Conservation (phyloP, 2,113 vertebrate genomes). For the Nothobranchius kuhntae region DNA sequence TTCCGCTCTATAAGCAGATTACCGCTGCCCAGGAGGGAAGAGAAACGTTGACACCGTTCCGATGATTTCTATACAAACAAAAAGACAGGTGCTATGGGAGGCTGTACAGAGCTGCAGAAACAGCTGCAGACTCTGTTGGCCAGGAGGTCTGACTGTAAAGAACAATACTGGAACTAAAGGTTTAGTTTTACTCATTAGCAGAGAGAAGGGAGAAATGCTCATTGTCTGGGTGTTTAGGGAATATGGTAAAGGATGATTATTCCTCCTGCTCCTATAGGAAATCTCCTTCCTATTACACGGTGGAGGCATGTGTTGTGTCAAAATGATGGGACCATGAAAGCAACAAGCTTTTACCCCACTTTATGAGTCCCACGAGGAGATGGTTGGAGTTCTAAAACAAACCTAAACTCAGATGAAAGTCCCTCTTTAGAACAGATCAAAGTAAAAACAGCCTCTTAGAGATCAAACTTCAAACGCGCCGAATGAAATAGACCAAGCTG, state of each 20-base stretch:
- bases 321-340: background rate
- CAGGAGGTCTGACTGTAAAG: slow-evolving; percentile 51
- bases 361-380: background rate
- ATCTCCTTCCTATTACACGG: background rate
- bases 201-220: slow-evolving; percentile 36
- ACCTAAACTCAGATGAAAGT: background rate
- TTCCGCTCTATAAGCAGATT: slow-evolving; percentile 37
- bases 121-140: slow-evolving; percentile 14
- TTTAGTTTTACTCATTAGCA: slow-evolving; percentile 56
- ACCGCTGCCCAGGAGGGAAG: slow-evolving; percentile 13
- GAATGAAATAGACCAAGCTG: too few relatives aligned
- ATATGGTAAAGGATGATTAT: slow-evolving; percentile 32
- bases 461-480: too few relatives aligned
- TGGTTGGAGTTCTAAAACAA: too few relatives aligned
- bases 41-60: slow-evolving; percentile 3
- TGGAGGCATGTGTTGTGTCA: background rate
- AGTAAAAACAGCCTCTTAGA: too few relatives aligned
- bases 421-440: too few relatives aligned
- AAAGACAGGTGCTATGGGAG: slow-evolving; percentile 36
- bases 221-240: slow-evolving; percentile 19
- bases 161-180: slow-evolving; percentile 60
- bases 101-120: slow-evolving; percentile 20
- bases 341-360: background rate
- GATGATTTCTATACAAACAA: slow-evolving; percentile 39
- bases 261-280: background rate